Evolutionary conservation across 2,797 vertebrate species (phyloP).

Genomic region (Malurus leucopterus): DNA sequence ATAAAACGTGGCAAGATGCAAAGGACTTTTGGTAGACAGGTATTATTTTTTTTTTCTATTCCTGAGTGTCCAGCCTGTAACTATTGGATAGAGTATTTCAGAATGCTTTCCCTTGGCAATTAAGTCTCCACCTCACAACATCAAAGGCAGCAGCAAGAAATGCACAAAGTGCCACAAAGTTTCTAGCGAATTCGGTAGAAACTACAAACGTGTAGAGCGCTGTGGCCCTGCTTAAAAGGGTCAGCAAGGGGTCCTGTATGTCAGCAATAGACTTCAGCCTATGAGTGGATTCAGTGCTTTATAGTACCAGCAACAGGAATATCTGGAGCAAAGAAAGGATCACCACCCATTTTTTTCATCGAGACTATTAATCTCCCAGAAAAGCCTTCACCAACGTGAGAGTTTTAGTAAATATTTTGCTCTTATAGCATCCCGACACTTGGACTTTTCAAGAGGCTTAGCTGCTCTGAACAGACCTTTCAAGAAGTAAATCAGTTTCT

Average conservation of each 20-base stretch:
- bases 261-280: neutral
- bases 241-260: neutral
- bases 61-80: neutral
- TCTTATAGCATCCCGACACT: neutral
- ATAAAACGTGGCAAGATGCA: neutral
- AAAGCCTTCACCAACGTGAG: rapidly evolving
- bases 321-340: neutral
- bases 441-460: neutral
- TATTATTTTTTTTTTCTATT: neutral
- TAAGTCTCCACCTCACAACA: neutral
- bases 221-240: neutral
- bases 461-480: neutral
- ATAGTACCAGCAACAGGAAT: neutral
- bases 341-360: neutral
- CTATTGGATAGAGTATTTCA: neutral
- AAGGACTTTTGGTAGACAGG: neutral
- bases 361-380: neutral
- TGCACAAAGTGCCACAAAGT: neutral
- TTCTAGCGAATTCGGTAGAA: neutral
- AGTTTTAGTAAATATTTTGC: neutral
- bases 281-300: neutral
- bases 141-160: neutral
- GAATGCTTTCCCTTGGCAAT: neutral
- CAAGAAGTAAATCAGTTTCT: neutral
- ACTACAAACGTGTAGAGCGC: rapidly evolving